Evolutionary conservation across 2,113 vertebrate genomes (phyloP).

Genomic region (Ictalurus furcatus): DNA sequence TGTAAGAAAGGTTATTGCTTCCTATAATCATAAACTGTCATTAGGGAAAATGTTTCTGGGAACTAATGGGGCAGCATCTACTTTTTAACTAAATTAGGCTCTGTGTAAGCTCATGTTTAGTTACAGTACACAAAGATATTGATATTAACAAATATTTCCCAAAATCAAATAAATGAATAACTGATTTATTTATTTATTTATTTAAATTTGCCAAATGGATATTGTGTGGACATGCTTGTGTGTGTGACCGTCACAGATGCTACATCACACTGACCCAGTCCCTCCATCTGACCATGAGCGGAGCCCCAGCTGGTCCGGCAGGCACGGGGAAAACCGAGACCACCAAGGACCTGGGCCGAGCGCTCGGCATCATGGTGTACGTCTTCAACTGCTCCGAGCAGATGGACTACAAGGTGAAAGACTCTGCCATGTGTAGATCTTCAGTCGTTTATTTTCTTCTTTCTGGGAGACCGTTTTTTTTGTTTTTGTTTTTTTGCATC

Average conservation of each 20-base stretch:
- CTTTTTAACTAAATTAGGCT: not conserved
- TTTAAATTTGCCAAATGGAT: not conserved
- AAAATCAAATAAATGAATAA: not conserved
- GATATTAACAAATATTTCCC: not conserved
- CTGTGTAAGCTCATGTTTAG: not conserved
- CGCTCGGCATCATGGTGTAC: conserved; percentile 93
- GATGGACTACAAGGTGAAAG: conserved; percentile 94
- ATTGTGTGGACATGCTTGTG: conserved; percentile 94
- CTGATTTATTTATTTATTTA: not conserved
- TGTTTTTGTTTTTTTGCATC: not conserved
- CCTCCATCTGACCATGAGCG: conserved; percentile 93
- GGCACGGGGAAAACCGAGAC: conserved; percentile 97
- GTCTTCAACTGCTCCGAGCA: conserved; percentile 99
- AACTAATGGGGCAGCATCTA: not conserved
- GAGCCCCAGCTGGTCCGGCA: conserved; percentile 89
- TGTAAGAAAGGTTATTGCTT: not conserved
- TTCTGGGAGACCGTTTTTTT: not conserved
- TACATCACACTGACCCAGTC: conserved; percentile 96
- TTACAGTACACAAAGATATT: not conserved
- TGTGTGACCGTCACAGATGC: conserved; percentile 86
- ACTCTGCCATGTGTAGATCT: not conserved
- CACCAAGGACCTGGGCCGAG: conserved; percentile 92
- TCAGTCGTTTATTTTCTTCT: not conserved
- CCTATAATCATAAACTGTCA: conserved; percentile 20
- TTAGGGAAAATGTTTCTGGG: not conserved